Conservation (phyloP, 2,113 vertebrate species). For the Saiga tatarica region DNA sequence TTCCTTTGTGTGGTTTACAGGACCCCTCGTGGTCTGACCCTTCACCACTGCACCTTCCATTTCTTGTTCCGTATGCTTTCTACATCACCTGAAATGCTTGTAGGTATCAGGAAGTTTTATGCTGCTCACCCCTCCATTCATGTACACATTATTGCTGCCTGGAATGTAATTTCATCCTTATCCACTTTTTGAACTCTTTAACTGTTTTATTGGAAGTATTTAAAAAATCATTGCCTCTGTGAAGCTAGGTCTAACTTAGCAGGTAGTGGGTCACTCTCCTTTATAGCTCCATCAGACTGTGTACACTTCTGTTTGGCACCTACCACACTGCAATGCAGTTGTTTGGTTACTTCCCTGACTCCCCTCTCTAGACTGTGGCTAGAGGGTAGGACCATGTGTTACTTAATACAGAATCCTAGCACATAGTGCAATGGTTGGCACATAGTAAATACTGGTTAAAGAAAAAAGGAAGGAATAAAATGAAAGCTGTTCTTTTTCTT, state of each 20-base stretch:
- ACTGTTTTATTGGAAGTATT: neutral
- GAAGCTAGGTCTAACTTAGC: neutral
- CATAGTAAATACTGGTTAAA: neutral
- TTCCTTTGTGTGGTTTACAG: neutral
- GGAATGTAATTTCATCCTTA: neutral
- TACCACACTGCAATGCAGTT: neutral
- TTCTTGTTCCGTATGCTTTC: neutral
- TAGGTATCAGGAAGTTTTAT: neutral
- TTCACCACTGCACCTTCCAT: neutral
- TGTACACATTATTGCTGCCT: neutral
- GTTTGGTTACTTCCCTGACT: neutral
- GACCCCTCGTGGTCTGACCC: neutral
- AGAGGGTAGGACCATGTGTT: neutral
- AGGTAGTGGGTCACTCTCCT: neutral
- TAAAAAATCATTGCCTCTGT: neutral
- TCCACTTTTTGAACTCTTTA: neutral
- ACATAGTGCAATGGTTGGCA: neutral
- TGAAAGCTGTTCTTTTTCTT: constrained; percentile 18
- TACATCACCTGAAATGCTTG: neutral
- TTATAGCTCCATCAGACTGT: neutral
- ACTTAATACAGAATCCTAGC: neutral
- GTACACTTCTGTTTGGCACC: neutral
- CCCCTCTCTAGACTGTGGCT: neutral
- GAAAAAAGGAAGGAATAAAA: neutral
- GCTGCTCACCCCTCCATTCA: neutral